Conservation (phyloP, 2,888 invertebrate genomes). For the Chironomus tentans region DNA sequence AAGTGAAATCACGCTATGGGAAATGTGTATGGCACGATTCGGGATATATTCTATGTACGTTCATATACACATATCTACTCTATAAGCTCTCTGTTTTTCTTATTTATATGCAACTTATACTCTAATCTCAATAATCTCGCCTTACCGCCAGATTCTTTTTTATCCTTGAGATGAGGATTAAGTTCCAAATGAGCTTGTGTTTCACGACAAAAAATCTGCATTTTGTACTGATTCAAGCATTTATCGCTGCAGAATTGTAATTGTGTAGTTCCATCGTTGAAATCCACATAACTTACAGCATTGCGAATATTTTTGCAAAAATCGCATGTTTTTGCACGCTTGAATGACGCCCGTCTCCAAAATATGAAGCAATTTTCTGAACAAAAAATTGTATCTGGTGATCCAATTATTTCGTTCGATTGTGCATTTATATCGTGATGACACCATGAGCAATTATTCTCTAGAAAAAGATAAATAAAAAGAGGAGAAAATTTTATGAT, state of each 20-base stretch:
- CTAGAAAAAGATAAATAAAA: slow-evolving; percentile 35
- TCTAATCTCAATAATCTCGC: background rate
- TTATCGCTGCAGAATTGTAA: slow-evolving; percentile 87
- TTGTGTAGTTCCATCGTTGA: slow-evolving; percentile 83
- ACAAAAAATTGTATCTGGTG: slow-evolving; percentile 54
- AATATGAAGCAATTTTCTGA: slow-evolving; percentile 87
- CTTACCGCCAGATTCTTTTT: slow-evolving; percentile 35
- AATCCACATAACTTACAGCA: slow-evolving; percentile 85
- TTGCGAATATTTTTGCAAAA: slow-evolving; percentile 88
- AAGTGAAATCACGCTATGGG: background rate
- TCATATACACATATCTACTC: no score
- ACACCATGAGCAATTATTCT: slow-evolving; percentile 65
- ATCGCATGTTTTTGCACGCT: slow-evolving; percentile 84
- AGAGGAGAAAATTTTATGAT: no score
- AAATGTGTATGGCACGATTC: background rate
- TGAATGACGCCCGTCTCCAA: slow-evolving; percentile 80
- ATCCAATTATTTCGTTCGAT: slow-evolving; percentile 44
- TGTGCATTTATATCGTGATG: slow-evolving; percentile 55
- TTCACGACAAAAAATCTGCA: slow-evolving; percentile 92
- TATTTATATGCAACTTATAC: background rate
- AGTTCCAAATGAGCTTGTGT: slow-evolving; percentile 85
- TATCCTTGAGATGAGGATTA: slow-evolving; percentile 59
- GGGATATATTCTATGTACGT: no score
- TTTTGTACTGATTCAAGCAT: slow-evolving; percentile 92
- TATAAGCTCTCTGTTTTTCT: background rate